Percentiles rank a stretch among this genome's conserved stretches.
phyloP scores from a whole-genome alignment of 2,888 invertebrate genomes.

The Apotomis capreana region DNA sequence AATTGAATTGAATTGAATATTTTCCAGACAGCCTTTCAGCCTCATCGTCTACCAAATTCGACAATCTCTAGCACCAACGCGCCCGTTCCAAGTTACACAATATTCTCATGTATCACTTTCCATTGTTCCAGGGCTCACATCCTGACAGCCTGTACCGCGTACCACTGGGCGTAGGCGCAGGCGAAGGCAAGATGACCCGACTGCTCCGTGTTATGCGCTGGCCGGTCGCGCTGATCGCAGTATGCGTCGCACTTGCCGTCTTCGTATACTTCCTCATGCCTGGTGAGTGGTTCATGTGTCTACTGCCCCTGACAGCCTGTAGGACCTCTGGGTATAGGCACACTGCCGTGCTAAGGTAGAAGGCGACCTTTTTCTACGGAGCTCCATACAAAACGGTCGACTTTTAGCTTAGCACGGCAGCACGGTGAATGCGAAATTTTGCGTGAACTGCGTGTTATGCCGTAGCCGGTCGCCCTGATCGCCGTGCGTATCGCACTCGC shows the following conservation, averaged over 20 bases:
- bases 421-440: too few relatives aligned
- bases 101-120: conserved; percentile 12
- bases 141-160: conserved; percentile 80
- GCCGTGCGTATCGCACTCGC: neutral
- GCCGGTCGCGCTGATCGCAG: conserved; percentile 73
- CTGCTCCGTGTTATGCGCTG: conserved; percentile 73
- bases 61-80: too few relatives aligned
- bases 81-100: neutral
- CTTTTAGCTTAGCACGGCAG: too few relatives aligned
- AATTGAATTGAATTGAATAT: too few relatives aligned
- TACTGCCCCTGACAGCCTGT: conserved; percentile 71
- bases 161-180: conserved; percentile 54
- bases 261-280: conserved; percentile 82
- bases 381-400: too few relatives aligned
- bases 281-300: conserved; percentile 57
- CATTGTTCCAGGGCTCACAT: conserved; percentile 75
- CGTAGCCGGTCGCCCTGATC: neutral
- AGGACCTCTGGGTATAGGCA: conserved; percentile 58
- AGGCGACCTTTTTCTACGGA: too few relatives aligned
- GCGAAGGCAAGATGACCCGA: conserved; percentile 59
- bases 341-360: conserved; percentile 38
- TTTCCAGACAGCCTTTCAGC: too few relatives aligned
- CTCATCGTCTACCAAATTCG: too few relatives aligned
- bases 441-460: neutral
- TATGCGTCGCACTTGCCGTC: conserved; percentile 75